Evolutionary conservation across 1,140 invertebrate genomes (phyloP), one percentile per base, ranked within the genome.

Genomic region (Neuroterus valhalla): DNA sequence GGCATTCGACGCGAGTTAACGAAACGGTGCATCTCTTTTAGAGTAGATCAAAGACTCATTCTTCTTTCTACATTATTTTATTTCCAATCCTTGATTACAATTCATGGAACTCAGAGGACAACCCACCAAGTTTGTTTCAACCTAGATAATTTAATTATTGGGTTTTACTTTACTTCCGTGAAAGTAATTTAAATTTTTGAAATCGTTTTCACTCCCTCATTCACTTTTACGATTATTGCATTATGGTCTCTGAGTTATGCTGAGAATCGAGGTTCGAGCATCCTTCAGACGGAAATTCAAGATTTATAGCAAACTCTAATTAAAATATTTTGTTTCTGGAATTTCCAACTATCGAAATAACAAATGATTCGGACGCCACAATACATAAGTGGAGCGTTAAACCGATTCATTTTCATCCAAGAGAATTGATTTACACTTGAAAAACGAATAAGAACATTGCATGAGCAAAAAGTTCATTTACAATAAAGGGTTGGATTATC

Each of bases 1-100:
- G 26, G 12, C 10, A 62, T 62, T 21, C 52, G 52, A 62, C 21
- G 52, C 21, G 52, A 62, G 52, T 62, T 62, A 26, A 62, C 23
- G 52, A 55, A 55, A 19, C 50, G 23, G 23, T 38, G 12, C 17
- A 62, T 62, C 52, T 26, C 26, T 62, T 62, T 21, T 62, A 8
- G 23, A 62, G 52, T 21, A 26, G 52, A 62, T 21, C 52, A 62
- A 62, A 26, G 52, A 62, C 12, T 21, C 52, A 3, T 14, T 14
- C 15, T 26, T 15, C 14, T 31, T 62, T 62, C 26, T 62, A n/a
- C 10, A 1, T 31, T 26, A 23, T 3, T 62, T 21, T 62, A 23
- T 62, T 62, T 21, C 26, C 23, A 26, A 62, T 62, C 21, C 2
- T 62, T 23, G 14, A 21, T 26, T 26, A 62, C 12, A 26, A 21